Evolutionary conservation across 2,113 vertebrate genomes (phyloP), one percentile per base, ranked within the genome.

Genomic region (Triplophysa tibetana): DNA sequence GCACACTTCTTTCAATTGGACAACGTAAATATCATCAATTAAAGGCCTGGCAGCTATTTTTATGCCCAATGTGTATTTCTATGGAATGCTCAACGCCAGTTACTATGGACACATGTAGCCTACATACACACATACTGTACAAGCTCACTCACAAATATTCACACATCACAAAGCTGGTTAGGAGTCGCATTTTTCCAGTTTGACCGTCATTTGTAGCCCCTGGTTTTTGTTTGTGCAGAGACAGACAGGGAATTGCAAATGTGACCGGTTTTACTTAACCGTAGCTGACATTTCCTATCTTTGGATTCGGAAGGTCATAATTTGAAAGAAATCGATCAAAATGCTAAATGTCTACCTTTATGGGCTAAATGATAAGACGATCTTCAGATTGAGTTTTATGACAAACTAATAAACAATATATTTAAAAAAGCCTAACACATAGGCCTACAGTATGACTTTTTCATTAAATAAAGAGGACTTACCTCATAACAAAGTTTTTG

Each of bases 291-390:
- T 86, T 88, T 86, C 77, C 63, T 75, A 74, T 83, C 75, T 58
- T 41, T 62, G 77, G 67, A 68, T 79, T 62, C 12, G 65, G 78
- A 87, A 86, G 84, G 88, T 89, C 85, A 85, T 67, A 70, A 83
- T 87, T 82, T 82, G 81, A 83, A 87, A 87, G 80, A 86, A 82
- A 83, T 86, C 60, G 38, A 77, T 86, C 83, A 83, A 83, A 86
- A 83, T 76, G 82, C 69, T 63, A 79, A 83, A 84, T 74, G 58
- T 41, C 75, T 78, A 77, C 69, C 63, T 66, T 29, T 58, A 77
- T 70, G 48, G 77, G 66, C 43, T 19, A 23, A 43, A 74, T 24
- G 78, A 85, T 76, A 81, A 82, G 77, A 77, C 80, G 62, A 26
- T 69, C 68, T 77, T 50, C 56, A 45, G 54, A 61, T 73, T 23